Evolutionary conservation across 2,797 vertebrate species (phyloP).

Genomic region (Melopsittacus undulatus): DNA sequence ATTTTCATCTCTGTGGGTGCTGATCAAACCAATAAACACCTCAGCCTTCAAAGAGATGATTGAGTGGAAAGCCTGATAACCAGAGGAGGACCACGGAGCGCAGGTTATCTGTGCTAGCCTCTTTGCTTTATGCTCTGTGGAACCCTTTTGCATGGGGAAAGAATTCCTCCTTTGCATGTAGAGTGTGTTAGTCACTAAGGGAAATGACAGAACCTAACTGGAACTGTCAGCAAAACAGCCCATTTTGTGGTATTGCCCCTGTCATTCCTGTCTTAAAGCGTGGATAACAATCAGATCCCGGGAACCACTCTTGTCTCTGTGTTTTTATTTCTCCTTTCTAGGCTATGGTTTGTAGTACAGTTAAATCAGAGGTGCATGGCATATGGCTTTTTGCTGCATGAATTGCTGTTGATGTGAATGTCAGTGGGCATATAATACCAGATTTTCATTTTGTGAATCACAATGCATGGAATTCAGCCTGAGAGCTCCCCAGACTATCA

Average conservation of each 20-base stretch:
- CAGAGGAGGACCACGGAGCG: neutral
- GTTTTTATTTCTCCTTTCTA: slow-evolving; percentile 56
- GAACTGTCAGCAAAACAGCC: neutral
- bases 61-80: neutral
- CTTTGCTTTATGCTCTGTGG: neutral
- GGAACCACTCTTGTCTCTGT: neutral
- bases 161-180: neutral
- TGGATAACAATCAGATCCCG: neutral
- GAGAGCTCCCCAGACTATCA: slow-evolving; percentile 54
- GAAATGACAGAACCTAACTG: neutral
- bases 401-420: slow-evolving; percentile 76
- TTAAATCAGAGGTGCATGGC: slow-evolving; percentile 64
- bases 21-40: slow-evolving; percentile 45
- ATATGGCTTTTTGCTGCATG: slow-evolving; percentile 78
- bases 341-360: slow-evolving; percentile 40
- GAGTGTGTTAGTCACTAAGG: neutral
- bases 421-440: slow-evolving; percentile 73
- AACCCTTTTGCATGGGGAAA: neutral
- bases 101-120: neutral
- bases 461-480: slow-evolving; percentile 65
- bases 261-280: neutral
- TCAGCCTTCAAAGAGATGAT: slow-evolving; percentile 14
- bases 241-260: neutral
- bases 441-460: slow-evolving; percentile 74
- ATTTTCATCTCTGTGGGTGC: slow-evolving; percentile 48